Conservation (phyloP, 2,113 vertebrate genomes). For the Procavia capensis region DNA sequence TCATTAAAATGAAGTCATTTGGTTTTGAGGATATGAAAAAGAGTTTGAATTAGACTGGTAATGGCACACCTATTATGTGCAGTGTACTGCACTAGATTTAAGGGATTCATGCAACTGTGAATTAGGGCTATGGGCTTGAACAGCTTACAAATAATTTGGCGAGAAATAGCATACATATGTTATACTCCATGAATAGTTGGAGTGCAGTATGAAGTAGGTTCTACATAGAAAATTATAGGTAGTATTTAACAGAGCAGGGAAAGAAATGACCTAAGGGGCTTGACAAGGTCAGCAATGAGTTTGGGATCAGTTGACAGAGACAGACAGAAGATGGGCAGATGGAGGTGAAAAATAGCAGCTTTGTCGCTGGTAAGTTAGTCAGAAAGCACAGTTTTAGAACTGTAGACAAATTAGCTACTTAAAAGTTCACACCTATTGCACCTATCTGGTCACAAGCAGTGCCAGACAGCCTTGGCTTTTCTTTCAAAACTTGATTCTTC, state of each 20-base stretch:
- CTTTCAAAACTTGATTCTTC: background rate
- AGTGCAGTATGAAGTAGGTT: background rate
- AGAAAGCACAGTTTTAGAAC: background rate
- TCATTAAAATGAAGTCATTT: conserved; percentile 1
- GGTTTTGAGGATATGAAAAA: background rate
- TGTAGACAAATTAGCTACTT: background rate
- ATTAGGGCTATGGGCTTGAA: background rate
- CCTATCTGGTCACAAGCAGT: background rate
- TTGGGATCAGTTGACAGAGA: background rate
- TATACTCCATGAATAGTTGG: background rate
- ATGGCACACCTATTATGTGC: background rate
- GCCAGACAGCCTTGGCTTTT: background rate
- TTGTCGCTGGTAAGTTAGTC: background rate
- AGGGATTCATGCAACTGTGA: background rate
- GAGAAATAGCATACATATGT: background rate
- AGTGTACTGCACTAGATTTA: background rate
- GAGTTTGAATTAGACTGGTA: background rate
- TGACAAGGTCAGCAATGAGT: background rate
- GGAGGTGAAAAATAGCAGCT: background rate
- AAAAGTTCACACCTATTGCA: background rate
- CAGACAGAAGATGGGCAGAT: background rate
- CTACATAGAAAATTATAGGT: background rate
- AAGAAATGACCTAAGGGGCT: background rate
- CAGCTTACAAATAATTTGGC: background rate
- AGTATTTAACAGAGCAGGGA: conserved; percentile 8